A percentile compares a stretch with the other conserved stretches of the same genome.
phyloP scores from a whole-genome alignment of 92 coral and sea anemone species.

The Actinostola sp. region DNA sequence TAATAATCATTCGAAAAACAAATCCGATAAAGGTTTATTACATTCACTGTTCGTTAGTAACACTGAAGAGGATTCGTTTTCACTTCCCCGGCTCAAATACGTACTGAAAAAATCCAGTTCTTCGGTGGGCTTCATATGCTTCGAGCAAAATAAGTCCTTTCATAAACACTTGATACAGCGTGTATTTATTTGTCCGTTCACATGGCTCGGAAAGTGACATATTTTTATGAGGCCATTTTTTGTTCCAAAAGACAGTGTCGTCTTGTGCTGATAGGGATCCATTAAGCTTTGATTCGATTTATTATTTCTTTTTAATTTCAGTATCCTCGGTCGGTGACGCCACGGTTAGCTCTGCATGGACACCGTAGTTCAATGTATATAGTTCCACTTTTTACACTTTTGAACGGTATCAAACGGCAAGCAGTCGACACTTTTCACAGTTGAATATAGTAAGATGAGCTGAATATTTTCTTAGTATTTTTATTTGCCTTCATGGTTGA shows the following conservation, averaged over 20 bases:
- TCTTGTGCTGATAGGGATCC: too few relatives aligned
- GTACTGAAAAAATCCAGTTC: slow-evolving; percentile 70
- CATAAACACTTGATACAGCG: slow-evolving; percentile 76
- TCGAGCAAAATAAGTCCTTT: slow-evolving; percentile 91
- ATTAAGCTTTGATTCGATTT: too few relatives aligned
- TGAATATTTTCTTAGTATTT: too few relatives aligned
- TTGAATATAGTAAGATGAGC: too few relatives aligned
- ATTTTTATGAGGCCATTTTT: slow-evolving; percentile 61
- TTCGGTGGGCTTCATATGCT: slow-evolving; percentile 78
- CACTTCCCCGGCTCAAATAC: slow-evolving; percentile 66
- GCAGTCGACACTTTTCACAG: slow-evolving; percentile 1
- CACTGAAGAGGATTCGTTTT: neutral
- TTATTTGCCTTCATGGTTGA: too few relatives aligned
- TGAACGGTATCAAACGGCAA: neutral
- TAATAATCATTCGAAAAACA: too few relatives aligned
- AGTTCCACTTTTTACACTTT: slow-evolving; percentile 58
- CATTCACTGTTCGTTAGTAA: neutral
- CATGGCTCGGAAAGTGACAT: slow-evolving; percentile 68
- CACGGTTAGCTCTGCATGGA: slow-evolving; percentile 67
- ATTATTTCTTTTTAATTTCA: neutral
- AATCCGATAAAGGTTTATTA: too few relatives aligned
- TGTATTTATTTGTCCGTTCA: slow-evolving; percentile 70
- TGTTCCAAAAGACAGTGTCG: slow-evolving; percentile 29
- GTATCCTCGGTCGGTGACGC: slow-evolving; percentile 29
- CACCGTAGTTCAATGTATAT: slow-evolving; percentile 72